Evolutionary conservation across 2,797 vertebrate genomes (phyloP).

Genomic region (Liasis olivaceus): DNA sequence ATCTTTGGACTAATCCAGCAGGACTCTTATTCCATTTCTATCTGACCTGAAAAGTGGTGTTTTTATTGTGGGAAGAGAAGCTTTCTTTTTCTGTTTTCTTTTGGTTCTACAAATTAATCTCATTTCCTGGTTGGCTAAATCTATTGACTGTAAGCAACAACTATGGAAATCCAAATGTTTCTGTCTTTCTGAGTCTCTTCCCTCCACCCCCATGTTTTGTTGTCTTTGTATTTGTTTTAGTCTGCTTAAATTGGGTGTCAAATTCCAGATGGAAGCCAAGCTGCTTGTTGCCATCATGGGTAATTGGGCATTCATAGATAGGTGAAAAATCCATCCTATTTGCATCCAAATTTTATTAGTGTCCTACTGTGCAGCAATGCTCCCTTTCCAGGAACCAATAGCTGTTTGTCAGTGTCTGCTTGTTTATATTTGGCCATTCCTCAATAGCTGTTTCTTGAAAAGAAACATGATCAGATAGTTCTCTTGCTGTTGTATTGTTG

Average conservation of each 20-base stretch:
- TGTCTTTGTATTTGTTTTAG: constrained; percentile 21
- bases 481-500: not conserved
- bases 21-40: constrained; percentile 16
- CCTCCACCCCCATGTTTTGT: constrained; percentile 14
- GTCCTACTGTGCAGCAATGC: not conserved
- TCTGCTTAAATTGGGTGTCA: constrained; percentile 44
- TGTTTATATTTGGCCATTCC: not conserved
- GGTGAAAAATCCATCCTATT: constrained; percentile 8
- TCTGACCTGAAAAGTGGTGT: constrained; percentile 47
- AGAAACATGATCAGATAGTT: not conserved
- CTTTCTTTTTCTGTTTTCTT: constrained; percentile 39
- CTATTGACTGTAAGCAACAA: constrained; percentile 46
- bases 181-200: not conserved
- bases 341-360: not conserved
- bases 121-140: constrained; percentile 44
- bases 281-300: constrained; percentile 40
- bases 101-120: constrained; percentile 51
- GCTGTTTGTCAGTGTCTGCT: not conserved
- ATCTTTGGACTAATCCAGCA: not conserved
- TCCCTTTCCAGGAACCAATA: constrained; percentile 4
- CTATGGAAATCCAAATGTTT: constrained; percentile 19
- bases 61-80: constrained; percentile 58
- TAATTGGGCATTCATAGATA: constrained; percentile 38
- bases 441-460: not conserved
- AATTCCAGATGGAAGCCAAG: constrained; percentile 39